These are phyloP conservation scores for Pheucticus melanocephalus DNA, from an alignment of 2,113 vertebrate species.

Conservation along the genomic window DNA sequence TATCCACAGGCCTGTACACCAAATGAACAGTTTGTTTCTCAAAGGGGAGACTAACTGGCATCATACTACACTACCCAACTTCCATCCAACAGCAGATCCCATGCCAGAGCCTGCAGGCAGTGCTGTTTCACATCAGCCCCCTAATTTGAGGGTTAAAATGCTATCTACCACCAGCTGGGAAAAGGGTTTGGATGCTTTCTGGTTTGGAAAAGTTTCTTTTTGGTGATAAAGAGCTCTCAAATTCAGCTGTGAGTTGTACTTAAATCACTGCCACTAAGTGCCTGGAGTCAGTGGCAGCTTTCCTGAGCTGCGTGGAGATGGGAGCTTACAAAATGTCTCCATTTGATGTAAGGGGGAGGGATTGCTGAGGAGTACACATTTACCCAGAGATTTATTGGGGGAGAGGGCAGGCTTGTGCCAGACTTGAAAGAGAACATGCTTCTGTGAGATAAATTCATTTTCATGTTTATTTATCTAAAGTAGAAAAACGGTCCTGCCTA, in stretches of 20 bases:
- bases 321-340: constrained; percentile 18
- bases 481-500: constrained; percentile 57
- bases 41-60: not conserved
- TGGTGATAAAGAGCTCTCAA: constrained; percentile 8
- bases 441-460: constrained; percentile 65
- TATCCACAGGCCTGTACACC: not conserved
- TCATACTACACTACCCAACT: not conserved
- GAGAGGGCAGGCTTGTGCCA: constrained; percentile 40
- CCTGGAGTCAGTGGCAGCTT: not conserved
- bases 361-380: not conserved
- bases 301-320: not conserved
- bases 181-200: not conserved
- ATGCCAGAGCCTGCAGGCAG: not conserved
- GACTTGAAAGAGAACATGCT: constrained; percentile 63
- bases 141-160: not conserved
- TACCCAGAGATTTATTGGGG: constrained; percentile 47
- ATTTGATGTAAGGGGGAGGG: not conserved
- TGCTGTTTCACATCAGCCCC: not conserved
- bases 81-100: not conserved
- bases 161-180: not conserved
- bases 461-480: constrained; percentile 66
- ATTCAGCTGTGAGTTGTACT: not conserved
- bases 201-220: not conserved
- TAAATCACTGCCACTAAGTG: not conserved
- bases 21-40: not conserved